Evolutionary conservation across 2,888 invertebrate genomes (phyloP).

Genomic region (Drosophila mercatorum): DNA sequence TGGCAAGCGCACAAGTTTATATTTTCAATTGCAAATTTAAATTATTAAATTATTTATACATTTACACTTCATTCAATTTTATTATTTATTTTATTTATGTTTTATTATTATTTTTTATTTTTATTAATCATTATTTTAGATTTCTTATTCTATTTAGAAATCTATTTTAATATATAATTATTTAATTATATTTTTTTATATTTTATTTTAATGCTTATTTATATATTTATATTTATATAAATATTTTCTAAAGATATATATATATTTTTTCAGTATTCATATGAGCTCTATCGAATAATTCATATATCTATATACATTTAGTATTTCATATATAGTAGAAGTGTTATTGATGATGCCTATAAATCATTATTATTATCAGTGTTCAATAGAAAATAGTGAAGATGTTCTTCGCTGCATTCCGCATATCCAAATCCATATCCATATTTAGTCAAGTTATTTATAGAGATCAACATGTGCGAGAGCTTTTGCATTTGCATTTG

Average conservation of each 20-base stretch:
- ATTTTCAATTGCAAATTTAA: no score
- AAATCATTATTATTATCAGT: constrained; percentile 27
- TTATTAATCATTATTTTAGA: no score
- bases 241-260: no score
- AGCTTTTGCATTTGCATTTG: constrained; percentile 61
- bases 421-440: background rate
- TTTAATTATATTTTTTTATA: no score
- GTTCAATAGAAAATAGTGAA: background rate
- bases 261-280: no score
- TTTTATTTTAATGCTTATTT: background rate
- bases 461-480: constrained; percentile 36
- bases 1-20: no score
- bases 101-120: no score
- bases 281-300: background rate
- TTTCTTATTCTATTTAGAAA: no score
- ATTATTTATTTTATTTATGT: no score
- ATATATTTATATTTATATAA: background rate
- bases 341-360: background rate
- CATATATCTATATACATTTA: background rate
- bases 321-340: background rate
- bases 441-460: constrained; percentile 47
- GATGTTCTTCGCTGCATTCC: constrained; percentile 3
- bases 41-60: no score
- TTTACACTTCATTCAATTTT: no score
- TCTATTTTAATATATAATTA: no score